These are phyloP conservation scores for Dolomedes plantarius DNA, from an alignment of 2,888 invertebrate species.

Conservation along the genomic window DNA sequence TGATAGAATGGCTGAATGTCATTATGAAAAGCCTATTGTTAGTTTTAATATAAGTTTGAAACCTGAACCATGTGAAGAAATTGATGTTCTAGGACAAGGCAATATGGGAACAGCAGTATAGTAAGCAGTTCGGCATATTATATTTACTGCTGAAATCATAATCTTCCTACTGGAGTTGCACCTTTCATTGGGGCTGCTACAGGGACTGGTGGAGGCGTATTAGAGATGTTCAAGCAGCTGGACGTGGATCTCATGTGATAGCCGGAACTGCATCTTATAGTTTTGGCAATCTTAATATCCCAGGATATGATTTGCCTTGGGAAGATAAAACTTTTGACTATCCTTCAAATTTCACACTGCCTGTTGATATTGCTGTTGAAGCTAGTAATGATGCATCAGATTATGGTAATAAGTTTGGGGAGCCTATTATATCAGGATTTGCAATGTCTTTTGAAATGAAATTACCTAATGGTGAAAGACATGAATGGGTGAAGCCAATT, in stretches of 20 bases:
- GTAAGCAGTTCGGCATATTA: too few relatives aligned
- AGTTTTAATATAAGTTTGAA: slow-evolving; percentile 80
- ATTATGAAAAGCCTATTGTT: slow-evolving; percentile 83
- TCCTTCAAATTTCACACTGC: slow-evolving; percentile 92
- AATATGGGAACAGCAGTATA: too few relatives aligned
- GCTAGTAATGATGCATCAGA: slow-evolving; percentile 89
- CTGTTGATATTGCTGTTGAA: slow-evolving; percentile 92
- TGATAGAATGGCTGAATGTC: slow-evolving; percentile 96
- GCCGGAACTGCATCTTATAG: slow-evolving; percentile 98
- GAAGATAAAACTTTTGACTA: slow-evolving; percentile 87
- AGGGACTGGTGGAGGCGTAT: slow-evolving; percentile 79
- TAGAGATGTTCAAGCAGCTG: not conserved
- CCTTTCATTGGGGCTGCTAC: slow-evolving; percentile 99
- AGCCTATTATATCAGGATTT: slow-evolving; percentile 94
- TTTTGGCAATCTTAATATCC: slow-evolving; percentile 93
- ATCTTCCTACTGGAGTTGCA: slow-evolving; percentile 96
- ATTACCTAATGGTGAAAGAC: slow-evolving; percentile 81
- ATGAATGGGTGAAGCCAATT: slow-evolving; percentile 98
- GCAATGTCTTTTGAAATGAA: slow-evolving; percentile 92
- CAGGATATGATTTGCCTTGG: slow-evolving; percentile 91
- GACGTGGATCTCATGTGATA: slow-evolving; percentile 82
- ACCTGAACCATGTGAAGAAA: slow-evolving; percentile 86
- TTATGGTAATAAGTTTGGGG: slow-evolving; percentile 99
- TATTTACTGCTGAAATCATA: slow-evolving; percentile 99
- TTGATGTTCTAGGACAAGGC: slow-evolving; percentile 88